Conservation (phyloP, 2,113 vertebrate genomes). For the Engraulis encrasicolus region DNA sequence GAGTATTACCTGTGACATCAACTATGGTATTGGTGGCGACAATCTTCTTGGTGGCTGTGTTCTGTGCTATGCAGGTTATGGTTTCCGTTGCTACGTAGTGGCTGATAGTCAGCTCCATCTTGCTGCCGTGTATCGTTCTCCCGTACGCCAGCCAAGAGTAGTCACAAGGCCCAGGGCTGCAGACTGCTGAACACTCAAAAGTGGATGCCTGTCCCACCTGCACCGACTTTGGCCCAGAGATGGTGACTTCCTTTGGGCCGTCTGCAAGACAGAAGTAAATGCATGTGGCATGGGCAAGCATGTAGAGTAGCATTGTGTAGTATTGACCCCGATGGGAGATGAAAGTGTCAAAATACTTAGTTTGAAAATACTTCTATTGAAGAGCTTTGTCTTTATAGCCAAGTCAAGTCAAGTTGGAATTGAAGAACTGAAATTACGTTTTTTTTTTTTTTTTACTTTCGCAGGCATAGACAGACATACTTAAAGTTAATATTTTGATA, state of each 20-base stretch:
- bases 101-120: constrained; percentile 33
- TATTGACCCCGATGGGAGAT: no score
- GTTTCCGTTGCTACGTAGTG: constrained; percentile 20
- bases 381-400: no score
- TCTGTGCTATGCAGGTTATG: constrained; percentile 51
- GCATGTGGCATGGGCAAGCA: not conserved
- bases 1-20: constrained; percentile 39
- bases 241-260: constrained; percentile 35
- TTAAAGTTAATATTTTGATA: no score
- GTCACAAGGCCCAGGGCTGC: constrained; percentile 47
- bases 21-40: constrained; percentile 22
- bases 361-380: no score
- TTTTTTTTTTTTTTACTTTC: no score
- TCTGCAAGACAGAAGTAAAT: constrained; percentile 31
- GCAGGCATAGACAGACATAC: no score
- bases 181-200: constrained; percentile 40
- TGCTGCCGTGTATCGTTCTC: not conserved
- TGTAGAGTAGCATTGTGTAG: not conserved
- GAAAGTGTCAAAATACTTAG: no score
- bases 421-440: no score
- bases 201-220: constrained; percentile 30
- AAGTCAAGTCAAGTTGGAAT: no score
- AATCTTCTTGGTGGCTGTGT: constrained; percentile 19
- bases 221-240: constrained; percentile 40
- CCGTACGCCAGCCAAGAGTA: constrained; percentile 48